A percentile compares a stretch with the other conserved stretches of the same genome.
phyloP scores from a whole-genome alignment of 2,797 vertebrate genomes.

The Scarus forsteni region DNA sequence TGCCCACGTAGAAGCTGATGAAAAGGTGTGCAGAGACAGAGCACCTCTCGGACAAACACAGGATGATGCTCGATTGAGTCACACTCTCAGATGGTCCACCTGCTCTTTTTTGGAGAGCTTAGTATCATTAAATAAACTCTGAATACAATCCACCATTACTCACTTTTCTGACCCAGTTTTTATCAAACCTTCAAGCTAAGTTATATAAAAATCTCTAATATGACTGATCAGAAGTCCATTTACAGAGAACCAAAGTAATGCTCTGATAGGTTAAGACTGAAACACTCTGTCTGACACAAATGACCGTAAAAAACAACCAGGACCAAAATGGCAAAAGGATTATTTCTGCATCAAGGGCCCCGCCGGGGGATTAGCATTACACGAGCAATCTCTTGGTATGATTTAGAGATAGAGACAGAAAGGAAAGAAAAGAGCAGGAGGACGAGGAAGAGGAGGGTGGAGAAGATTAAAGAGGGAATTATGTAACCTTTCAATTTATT shows the following conservation, averaged over 20 bases:
- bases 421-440: conserved; percentile 15
- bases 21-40: conserved; percentile 12
- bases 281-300: conserved; percentile 40
- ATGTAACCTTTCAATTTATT: conserved; percentile 53
- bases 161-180: not conserved
- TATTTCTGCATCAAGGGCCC: conserved; percentile 13
- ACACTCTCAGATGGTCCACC: conserved; percentile 6
- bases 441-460: not conserved
- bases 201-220: conserved; percentile 5
- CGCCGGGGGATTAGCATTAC: conserved; percentile 36
- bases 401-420: conserved; percentile 25
- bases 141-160: not conserved
- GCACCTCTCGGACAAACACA: conserved; percentile 15
- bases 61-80: conserved; percentile 26
- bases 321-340: conserved; percentile 48
- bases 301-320: conserved; percentile 25
- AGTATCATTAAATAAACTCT: not conserved
- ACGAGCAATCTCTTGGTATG: conserved; percentile 37
- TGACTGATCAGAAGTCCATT: conserved; percentile 22
- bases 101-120: conserved; percentile 1
- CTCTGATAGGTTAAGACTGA: conserved; percentile 28
- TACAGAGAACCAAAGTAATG: conserved; percentile 20
- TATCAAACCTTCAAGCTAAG: not conserved
- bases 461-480: conserved; percentile 36
- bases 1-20: conserved; percentile 13